Evolutionary conservation across 2,888 invertebrate species (phyloP).

Genomic region (Nephrotoma guestfalica): DNA sequence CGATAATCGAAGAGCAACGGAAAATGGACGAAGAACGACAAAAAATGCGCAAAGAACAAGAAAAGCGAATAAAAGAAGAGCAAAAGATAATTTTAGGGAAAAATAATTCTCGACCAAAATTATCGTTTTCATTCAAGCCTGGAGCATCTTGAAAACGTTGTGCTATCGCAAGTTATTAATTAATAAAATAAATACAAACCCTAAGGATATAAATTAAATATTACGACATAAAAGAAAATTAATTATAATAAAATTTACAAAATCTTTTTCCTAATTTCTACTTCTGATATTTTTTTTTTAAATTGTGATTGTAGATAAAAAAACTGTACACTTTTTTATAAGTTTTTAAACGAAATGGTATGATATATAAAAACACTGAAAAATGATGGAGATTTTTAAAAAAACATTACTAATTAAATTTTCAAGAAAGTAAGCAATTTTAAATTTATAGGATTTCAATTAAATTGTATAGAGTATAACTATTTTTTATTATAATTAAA

Average conservation of each 20-base stretch:
- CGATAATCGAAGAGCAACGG: constrained; percentile 92
- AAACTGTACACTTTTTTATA: background rate
- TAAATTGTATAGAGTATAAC: background rate
- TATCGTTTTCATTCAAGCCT: constrained; percentile 81
- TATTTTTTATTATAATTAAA: background rate
- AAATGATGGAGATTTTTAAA: background rate
- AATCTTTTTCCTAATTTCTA: background rate
- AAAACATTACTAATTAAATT: background rate
- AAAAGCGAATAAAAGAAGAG: constrained; percentile 82
- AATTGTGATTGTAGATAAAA: background rate
- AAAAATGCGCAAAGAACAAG: constrained; percentile 83
- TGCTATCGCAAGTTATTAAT: background rate
- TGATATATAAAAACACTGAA: background rate
- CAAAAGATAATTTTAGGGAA: constrained; percentile 95
- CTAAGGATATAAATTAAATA: background rate
- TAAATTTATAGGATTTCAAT: background rate
- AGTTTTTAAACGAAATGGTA: background rate
- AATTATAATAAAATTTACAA: background rate
- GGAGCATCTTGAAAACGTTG: constrained; percentile 44
- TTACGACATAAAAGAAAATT: background rate
- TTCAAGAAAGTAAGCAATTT: background rate
- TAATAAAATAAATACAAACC: background rate
- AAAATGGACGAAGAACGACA: constrained; percentile 92
- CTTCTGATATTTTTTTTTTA: background rate
- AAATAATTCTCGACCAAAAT: constrained; percentile 89